Evolutionary conservation across 2,888 invertebrate genomes (phyloP).

Genomic region (Julus scandinavius): DNA sequence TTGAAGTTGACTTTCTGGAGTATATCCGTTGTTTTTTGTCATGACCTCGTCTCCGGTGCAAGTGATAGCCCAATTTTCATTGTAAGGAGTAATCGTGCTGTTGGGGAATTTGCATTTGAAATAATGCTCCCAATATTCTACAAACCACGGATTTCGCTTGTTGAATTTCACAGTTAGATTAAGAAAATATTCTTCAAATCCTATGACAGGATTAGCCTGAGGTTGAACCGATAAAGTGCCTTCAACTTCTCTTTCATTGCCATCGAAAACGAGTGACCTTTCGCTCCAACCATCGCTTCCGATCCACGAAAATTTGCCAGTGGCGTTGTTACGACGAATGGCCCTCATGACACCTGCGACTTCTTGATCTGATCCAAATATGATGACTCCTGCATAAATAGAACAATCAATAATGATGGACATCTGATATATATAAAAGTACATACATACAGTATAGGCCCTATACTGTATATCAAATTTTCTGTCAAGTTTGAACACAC

Average conservation of each 20-base stretch:
- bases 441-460: no score
- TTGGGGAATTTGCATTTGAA: conserved; percentile 88
- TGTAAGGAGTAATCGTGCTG: conserved; percentile 84
- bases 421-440: background rate
- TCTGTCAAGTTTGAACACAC: background rate
- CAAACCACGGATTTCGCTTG: conserved; percentile 94
- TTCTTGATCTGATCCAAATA: conserved; percentile 96
- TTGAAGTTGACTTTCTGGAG: conserved; percentile 92
- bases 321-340: conserved; percentile 85
- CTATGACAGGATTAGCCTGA: conserved; percentile 86
- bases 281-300: conserved; percentile 98
- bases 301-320: conserved; percentile 93
- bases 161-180: conserved; percentile 86
- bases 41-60: conserved; percentile 85
- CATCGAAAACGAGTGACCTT: conserved; percentile 83
- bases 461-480: background rate
- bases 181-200: conserved; percentile 89
- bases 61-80: conserved; percentile 74
- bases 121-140: conserved; percentile 95
- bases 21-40: conserved; percentile 76
- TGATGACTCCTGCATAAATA: conserved; percentile 80
- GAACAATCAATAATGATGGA: background rate
- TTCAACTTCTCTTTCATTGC: conserved; percentile 89
- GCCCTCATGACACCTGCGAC: conserved; percentile 96
- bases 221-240: conserved; percentile 97